phyloP scores from a whole-genome alignment of 2,888 invertebrate genomes.

The Zonitis immaculata region DNA sequence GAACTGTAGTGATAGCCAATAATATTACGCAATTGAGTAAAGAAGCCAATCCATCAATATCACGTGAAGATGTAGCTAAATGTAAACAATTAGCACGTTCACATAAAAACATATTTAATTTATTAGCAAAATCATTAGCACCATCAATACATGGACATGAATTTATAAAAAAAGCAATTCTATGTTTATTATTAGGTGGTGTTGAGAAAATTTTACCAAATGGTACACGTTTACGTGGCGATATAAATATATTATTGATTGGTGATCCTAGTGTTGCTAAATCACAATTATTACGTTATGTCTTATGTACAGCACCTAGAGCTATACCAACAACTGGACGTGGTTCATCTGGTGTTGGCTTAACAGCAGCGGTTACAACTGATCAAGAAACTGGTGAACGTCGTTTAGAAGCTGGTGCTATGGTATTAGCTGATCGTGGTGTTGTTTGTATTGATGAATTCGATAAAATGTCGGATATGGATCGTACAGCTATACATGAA shows the following conservation, averaged over 20 bases:
- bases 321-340: constrained; percentile 97
- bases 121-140: constrained; percentile 87
- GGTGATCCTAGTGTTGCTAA: constrained; percentile 99
- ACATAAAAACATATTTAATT: constrained; percentile 76
- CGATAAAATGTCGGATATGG: constrained; percentile 99
- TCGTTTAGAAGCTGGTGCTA: constrained; percentile 93
- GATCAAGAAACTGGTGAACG: constrained; percentile 80
- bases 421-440: constrained; percentile 98
- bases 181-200: constrained; percentile 91
- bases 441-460: constrained; percentile 98
- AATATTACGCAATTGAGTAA: constrained; percentile 87
- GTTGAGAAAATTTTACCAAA: constrained; percentile 90
- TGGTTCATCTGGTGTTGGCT: constrained; percentile 96
- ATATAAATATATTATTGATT: constrained; percentile 61
- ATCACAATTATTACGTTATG: constrained; percentile 92
- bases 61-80: constrained; percentile 79
- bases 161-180: constrained; percentile 92
- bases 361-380: constrained; percentile 96
- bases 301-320: constrained; percentile 88
- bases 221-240: constrained; percentile 85
- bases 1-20: constrained; percentile 91
- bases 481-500: constrained; percentile 98
- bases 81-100: constrained; percentile 79
- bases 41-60: constrained; percentile 72
- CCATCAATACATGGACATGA: constrained; percentile 98